Evolutionary conservation across 2,113 vertebrate genomes (phyloP), one percentile per base, ranked within the genome.

Genomic region (Crocuta crocuta): DNA sequence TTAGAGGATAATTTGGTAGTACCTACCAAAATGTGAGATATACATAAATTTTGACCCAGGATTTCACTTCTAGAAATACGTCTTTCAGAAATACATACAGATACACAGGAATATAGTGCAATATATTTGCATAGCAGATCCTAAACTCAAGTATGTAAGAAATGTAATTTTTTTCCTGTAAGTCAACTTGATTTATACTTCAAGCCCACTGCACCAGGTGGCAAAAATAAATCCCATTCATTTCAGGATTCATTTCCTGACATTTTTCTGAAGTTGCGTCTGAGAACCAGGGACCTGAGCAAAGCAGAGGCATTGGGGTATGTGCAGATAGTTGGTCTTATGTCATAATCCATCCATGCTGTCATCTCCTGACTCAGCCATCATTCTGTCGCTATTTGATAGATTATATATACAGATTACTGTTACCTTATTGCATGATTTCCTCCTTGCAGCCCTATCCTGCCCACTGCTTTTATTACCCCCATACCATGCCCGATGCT

Each of bases 151-250:
- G 39, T 81, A 91, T 71, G 43, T 15, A 96, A 89, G 70, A 84
- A 92, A 76, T 21, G 31, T 73, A 39, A 16, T 83, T 87, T 87
- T 39, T 55, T 45, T 3, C 10, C 23, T 35, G 0, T 53, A 76
- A 71, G 53, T 86, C 71, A 89, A 82, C 23, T 73, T 97, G 88
- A 96, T 92, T 96, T 90, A 80, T 93, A 89, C n/a, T 48, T 96
- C 55, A 94, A 94, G 17, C 19, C 33, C 43, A 90, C 94, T 45
- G 26, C 23, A 65, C 70, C 65, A 95, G 71, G 88, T 78, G 88
- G 43, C 53, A 86, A 94, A 96, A 90, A 90, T 88, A 92, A 95
- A 94, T 88, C 68, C 81, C 93, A 66, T 63, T 95, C 63, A 93
- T 91, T 93, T 88, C 63, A 91, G 33, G 39, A 87, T 53, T 78